Base-by-base conservation (phyloP, 2,888 invertebrate species). In the Acleris emargana region DNA sequence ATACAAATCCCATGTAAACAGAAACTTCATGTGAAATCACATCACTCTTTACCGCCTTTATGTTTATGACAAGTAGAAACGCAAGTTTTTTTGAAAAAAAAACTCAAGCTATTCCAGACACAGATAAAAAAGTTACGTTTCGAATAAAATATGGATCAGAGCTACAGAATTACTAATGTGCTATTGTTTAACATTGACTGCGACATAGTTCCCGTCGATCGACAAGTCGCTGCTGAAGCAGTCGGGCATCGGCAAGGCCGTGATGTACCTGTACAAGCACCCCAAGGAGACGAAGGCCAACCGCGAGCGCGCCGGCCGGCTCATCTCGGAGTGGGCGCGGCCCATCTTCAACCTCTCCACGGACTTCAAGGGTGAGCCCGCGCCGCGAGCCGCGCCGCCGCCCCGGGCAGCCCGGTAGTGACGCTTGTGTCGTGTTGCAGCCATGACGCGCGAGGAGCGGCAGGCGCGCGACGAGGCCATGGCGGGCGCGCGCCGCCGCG, bases 261-360 rank as follows among this genome's bases (percentile, higher is more conserved):
- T 99, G 1, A 99, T 99, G 99, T 99, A 99, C 91, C 94, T 99
- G 59, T 99, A 98, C 90, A 99, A 99, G 86, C 99, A 99, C 88
- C 99, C 99, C 0, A 97, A 96, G 86, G 99, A 99, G 93, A 97
- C 97, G 0, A 98, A 98, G 86, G 94, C 95, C 67, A 99, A 99
- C 89, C 96, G 96, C 80, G 97, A 97, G 81, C 94, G 96, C 61
- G 98, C 99, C 68, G 98, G 98, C 1, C 95, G 97, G 72, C 94
- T 99, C 71, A 99, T 99, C 73, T 98, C 97, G 70, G 98, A 99
- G 89, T 99, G 99, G 99, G 98, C 99, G 0, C 91, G 99, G 16
- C 99, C 99, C 1, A 99, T 99, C 73, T 99, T 99, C 89, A 99
- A 99, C 93, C 93, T 99, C 67, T 97, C 97, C 25, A 96, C 97